These are phyloP conservation scores for Leucosticte australis DNA, from an alignment of 2,113 vertebrate species.

Conservation along the genomic window DNA sequence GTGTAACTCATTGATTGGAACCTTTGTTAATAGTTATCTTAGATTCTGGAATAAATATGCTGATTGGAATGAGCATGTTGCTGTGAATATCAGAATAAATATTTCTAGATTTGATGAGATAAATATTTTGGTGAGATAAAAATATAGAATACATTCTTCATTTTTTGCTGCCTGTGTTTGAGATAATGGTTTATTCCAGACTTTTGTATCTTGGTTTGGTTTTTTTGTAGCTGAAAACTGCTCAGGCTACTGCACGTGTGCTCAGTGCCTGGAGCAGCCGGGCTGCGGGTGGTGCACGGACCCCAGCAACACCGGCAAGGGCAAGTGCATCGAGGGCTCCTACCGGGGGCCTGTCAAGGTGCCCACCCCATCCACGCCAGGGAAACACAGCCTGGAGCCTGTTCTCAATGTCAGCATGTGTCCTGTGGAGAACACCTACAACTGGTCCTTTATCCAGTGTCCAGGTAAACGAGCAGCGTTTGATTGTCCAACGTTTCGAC, in stretches of 20 bases:
- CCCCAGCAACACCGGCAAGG: slow-evolving; percentile 91
- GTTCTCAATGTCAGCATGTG: slow-evolving; percentile 91
- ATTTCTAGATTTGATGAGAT: neutral
- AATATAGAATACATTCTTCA: neutral
- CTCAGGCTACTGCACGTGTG: slow-evolving; percentile 92
- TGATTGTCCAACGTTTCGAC: rapidly evolving
- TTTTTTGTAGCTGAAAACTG: slow-evolving; percentile 88
- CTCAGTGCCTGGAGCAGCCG: slow-evolving; percentile 92
- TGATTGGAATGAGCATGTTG: neutral
- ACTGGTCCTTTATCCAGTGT: slow-evolving; percentile 97
- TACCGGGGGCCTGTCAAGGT: slow-evolving; percentile 88
- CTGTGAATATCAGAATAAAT: neutral
- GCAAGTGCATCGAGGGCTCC: slow-evolving; percentile 92
- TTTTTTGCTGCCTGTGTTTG: neutral
- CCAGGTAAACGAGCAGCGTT: slow-evolving; percentile 75
- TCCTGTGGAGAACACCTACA: slow-evolving; percentile 79
- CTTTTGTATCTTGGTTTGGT: neutral
- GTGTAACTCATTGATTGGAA: neutral
- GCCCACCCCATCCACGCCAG: slow-evolving; percentile 48
- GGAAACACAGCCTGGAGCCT: slow-evolving; percentile 77
- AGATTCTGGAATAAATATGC: neutral
- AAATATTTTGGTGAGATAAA: neutral
- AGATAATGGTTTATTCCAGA: neutral
- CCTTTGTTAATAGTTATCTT: neutral
- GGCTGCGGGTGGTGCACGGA: slow-evolving; percentile 98